Evolutionary conservation across 2,113 vertebrate genomes (phyloP), one percentile per base, ranked within the genome.

Genomic region (Gallinago undulata): DNA sequence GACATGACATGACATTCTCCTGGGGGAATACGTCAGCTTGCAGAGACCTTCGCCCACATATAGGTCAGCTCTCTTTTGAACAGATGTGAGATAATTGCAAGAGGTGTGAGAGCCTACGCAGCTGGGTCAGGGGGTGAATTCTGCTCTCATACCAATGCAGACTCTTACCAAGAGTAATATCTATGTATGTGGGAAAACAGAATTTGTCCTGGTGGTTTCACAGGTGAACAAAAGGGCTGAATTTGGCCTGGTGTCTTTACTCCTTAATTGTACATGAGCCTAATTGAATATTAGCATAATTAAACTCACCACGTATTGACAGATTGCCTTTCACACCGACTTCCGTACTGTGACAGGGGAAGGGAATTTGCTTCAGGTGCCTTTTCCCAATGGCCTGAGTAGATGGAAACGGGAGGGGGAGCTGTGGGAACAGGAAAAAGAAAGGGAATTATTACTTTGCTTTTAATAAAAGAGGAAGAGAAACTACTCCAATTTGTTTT

Each of bases 371-470:
- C 51, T 81, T 81, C 85, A 68, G 90, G 60, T 94, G 60, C 14
- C 23, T 93, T 91, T 95, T 90, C 60, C 72, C 72, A 70, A 13
- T 47, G 79, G 55, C 35, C 79, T 84, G 63, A 80, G 24, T 18
- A 81, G 35, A 81, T 47, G 23, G 51, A 74, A 96, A 95, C 79
- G 0, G 60, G 88, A 97, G 90, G 92, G 94, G 92, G 94, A 95
- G 96, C 93, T 96, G 67, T 96, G 85, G 94, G 79, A 96, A 75
- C 88, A 89, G 27, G 51, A 39, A 81, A 87, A 84, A 79, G 28
- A 60, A 73, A 55, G 6, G 51, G 43, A 76, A 77, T 73, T 62
- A n/a, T 19, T 78, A 9, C 30, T 90, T 72, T 53, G 30, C 19
- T 73, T 74, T 72, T 62, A 82, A 30, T 59, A 30, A 84, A 53